phyloP scores from a whole-genome alignment of 2,888 invertebrate species.

The Sphinx pinastri region DNA sequence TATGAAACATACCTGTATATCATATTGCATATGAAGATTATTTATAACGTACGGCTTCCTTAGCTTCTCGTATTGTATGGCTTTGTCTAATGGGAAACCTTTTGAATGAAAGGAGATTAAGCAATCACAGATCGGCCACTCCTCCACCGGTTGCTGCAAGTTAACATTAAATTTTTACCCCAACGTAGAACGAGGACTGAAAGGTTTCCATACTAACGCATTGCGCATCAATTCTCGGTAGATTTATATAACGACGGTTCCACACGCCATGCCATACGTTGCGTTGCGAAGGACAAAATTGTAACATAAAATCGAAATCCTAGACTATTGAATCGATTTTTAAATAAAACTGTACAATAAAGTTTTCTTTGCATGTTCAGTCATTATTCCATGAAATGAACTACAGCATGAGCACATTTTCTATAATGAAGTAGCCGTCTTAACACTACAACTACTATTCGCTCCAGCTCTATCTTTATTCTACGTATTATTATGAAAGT shows the following conservation, averaged over 20 bases:
- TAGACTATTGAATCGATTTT: neutral
- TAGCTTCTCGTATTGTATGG: conserved; percentile 96
- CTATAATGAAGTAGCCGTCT: no score
- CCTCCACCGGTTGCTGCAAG: conserved; percentile 94
- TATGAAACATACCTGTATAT: conserved; percentile 89
- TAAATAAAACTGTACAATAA: no score
- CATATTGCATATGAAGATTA: conserved; percentile 99
- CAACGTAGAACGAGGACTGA: neutral
- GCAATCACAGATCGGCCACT: conserved; percentile 99
- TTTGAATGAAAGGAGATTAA: conserved; percentile 99
- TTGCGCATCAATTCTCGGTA: neutral
- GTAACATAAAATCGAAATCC: neutral
- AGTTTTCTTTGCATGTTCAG: no score
- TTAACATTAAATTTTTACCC: conserved; percentile 2
- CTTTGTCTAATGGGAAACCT: conserved; percentile 99
- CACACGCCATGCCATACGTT: neutral
- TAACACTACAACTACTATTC: no score
- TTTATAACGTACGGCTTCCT: conserved; percentile 98
- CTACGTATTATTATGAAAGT: no score
- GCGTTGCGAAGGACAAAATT: neutral
- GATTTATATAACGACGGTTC: conserved; percentile 3
- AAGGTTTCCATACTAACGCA: neutral
- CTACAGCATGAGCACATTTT: no score
- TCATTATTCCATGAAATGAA: no score
- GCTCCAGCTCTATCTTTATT: no score